These are phyloP conservation scores for Cardiocondyla obscurior DNA, from an alignment of 1,140 invertebrate species.

Conservation along the genomic window DNA sequence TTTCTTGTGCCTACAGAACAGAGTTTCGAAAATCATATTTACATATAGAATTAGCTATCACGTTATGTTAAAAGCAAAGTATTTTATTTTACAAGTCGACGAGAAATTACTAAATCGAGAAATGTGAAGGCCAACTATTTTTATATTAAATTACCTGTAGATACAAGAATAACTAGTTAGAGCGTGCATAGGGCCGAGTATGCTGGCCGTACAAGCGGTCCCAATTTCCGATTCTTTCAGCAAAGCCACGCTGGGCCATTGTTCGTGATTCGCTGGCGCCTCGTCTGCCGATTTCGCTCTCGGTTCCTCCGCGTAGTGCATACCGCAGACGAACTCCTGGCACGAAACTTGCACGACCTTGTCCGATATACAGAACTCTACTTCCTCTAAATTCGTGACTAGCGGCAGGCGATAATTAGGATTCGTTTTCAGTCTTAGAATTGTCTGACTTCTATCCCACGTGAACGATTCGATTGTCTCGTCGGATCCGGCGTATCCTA, in stretches of 20 bases:
- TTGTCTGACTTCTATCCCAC: conserved; percentile 65
- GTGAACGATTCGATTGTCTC: conserved; percentile 74
- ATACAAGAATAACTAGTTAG: conserved; percentile 86
- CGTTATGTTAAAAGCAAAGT: background rate
- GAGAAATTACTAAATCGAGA: background rate
- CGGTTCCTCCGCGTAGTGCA: conserved; percentile 77
- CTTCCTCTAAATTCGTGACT: conserved; percentile 80
- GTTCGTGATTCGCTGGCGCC: conserved; percentile 81
- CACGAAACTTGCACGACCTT: conserved; percentile 85
- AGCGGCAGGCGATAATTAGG: conserved; percentile 74
- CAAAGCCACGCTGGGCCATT: conserved; percentile 86
- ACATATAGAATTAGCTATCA: background rate
- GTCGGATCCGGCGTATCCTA: conserved; percentile 84
- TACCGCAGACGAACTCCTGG: conserved; percentile 85
- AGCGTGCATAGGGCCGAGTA: conserved; percentile 85
- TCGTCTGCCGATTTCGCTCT: conserved; percentile 84
- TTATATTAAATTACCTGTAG: conserved; percentile 76
- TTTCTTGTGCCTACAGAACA: conserved; percentile 77
- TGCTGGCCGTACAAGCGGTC: conserved; percentile 85
- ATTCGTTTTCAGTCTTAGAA: conserved; percentile 80
- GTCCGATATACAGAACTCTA: conserved; percentile 80
- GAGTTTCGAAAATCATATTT: background rate
- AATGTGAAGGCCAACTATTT: background rate
- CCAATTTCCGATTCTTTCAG: conserved; percentile 84
- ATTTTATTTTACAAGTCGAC: background rate